Evolutionary conservation across 1,140 invertebrate genomes (phyloP), one percentile per base, ranked within the genome.

Genomic region (Lerema accius): DNA sequence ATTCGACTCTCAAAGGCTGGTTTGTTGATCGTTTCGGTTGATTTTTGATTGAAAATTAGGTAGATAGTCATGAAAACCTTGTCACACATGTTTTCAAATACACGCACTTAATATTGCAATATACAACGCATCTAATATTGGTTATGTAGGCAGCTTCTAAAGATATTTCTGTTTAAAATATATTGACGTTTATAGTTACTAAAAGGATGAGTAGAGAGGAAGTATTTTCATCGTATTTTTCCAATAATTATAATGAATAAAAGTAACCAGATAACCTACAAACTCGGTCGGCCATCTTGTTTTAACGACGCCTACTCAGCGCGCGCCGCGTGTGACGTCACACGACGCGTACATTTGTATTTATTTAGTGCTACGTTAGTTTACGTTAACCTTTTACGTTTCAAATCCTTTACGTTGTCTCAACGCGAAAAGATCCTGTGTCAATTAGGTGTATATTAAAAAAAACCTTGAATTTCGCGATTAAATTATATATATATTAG

Each of bases 351-450:
- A 60, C 58, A 50, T 66, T n/a, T 61, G 63, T 76, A 80, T 80
- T 80, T 78, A 78, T 78, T 73, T 73, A 73, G 65, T 65, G 63
- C 63, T 73, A 70, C 53, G 63, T 56, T 56, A 56, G 40, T 13
- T 58, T 58, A 58, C 51, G 39, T 56, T 45, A 45, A 35, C 16
- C 19, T 14, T 16, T 4, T 51, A 23, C n/a, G 0, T 37, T 37
- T 55, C 35, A 5, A 53, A 19, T 35, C 19, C 23, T 32, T 53
- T 46, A 23, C 17, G 43, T 14, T 53, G 9, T 35, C 14, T 53
- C 17, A 17, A 42, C 50, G 50, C 37, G 50, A 55, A 17, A 16
- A 26, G 42, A 17, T 55, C 50, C 13, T 42, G 50, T 55, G 50
- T 55, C 50, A 55, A 55, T 55, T 55, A 55, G 50, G 17, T 56